phyloP scores from a whole-genome alignment of 2,797 vertebrate species.

The Sebastes cheni region DNA sequence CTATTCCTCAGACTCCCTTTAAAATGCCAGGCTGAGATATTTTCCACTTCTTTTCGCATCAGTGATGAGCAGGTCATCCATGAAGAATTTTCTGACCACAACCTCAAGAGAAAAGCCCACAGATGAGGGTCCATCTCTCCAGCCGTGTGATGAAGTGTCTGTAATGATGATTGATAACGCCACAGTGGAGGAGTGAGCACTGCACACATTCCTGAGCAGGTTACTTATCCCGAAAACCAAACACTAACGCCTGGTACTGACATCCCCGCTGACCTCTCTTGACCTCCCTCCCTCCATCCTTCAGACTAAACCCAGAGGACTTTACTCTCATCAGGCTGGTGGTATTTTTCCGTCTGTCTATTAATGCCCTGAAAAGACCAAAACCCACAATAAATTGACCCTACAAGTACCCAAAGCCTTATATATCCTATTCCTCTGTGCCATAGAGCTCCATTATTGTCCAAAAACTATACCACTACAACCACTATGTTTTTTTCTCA shows the following conservation, averaged over 20 bases:
- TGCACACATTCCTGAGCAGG: conserved; percentile 68
- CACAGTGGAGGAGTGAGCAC: conserved; percentile 37
- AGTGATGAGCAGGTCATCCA: conserved; percentile 21
- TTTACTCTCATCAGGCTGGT: neutral
- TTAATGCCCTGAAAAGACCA: neutral
- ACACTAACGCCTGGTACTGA: conserved; percentile 69
- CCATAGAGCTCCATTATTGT: conserved; percentile 20
- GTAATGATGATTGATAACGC: conserved; percentile 40
- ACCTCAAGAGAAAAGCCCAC: conserved; percentile 1
- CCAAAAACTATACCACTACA: neutral
- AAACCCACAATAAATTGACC: neutral
- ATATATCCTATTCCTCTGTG: neutral
- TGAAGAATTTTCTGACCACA: conserved; percentile 12
- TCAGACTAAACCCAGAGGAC: conserved; percentile 33
- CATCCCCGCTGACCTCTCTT: conserved; percentile 61
- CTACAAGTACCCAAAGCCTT: neutral
- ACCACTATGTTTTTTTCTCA: neutral
- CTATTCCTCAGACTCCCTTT: neutral
- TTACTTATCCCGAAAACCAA: conserved; percentile 43
- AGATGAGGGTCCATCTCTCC: conserved; percentile 5
- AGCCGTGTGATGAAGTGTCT: neutral
- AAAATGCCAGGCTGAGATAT: conserved; percentile 4
- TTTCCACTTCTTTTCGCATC: conserved; percentile 22
- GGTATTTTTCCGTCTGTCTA: neutral
- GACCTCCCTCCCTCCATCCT: conserved; percentile 44